phyloP scores from a whole-genome alignment of 2,888 invertebrate genomes.

The Drosophila aldrichi region DNA sequence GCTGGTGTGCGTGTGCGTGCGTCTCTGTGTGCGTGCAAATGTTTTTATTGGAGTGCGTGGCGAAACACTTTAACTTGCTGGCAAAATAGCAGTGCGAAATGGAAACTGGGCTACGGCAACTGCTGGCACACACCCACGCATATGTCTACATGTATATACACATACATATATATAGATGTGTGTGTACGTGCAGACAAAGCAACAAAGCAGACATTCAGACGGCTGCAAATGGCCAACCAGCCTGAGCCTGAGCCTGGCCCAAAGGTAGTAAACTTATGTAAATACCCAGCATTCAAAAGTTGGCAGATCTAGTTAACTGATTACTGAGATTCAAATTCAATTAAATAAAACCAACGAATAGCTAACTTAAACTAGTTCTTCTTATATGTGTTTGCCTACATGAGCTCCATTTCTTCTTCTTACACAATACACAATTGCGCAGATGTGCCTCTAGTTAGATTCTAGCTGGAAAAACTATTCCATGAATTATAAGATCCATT shows the following conservation, averaged over 20 bases:
- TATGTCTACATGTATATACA: neutral
- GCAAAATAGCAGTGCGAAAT: conserved; percentile 49
- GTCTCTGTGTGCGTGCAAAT: conserved; percentile 64
- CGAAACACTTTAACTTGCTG: conserved; percentile 76
- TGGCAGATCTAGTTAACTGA: conserved; percentile 43
- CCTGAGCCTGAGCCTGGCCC: conserved; percentile 16
- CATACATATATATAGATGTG: neutral
- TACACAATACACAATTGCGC: too few species aligned
- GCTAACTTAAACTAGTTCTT: conserved; percentile 13
- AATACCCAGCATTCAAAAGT: conserved; percentile 30
- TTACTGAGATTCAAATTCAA: conserved; percentile 47
- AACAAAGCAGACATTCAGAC: conserved; percentile 26
- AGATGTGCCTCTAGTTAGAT: too few species aligned
- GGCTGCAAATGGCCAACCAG: conserved; percentile 41
- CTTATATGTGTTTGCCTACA: neutral
- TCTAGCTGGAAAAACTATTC: neutral
- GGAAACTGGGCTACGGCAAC: conserved; percentile 48
- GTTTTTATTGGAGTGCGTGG: conserved; percentile 81
- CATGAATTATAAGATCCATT: neutral
- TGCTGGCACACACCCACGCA: conserved; percentile 17
- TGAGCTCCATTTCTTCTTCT: neutral
- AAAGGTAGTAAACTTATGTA: conserved; percentile 28
- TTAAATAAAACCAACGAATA: conserved; percentile 27
- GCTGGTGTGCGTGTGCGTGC: neutral
- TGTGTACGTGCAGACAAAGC: conserved; percentile 26